These are phyloP conservation scores for Mimachlamys varia DNA, from an alignment of 2,888 invertebrate species.

Conservation along the genomic window DNA sequence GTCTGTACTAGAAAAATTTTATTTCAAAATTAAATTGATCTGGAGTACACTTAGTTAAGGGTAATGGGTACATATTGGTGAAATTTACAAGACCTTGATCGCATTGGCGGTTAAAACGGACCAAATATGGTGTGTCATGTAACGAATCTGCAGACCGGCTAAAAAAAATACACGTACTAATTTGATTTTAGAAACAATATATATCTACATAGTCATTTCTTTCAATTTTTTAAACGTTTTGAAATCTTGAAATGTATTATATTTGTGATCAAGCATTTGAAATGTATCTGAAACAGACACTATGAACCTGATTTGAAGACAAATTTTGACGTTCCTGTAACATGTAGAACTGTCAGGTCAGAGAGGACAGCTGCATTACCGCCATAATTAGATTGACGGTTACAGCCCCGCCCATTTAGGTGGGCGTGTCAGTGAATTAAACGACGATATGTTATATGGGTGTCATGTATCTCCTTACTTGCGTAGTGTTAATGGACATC, in stretches of 20 bases:
- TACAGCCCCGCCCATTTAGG: not conserved
- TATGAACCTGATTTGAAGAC: no score
- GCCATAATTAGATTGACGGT: not conserved
- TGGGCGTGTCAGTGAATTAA: not conserved
- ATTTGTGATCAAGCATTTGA: no score
- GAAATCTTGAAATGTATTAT: no score
- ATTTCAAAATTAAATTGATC: not conserved
- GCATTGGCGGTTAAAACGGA: no score
- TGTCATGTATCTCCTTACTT: not conserved
- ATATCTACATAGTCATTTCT: no score
- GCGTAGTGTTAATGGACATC: not conserved
- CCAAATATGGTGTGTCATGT: no score
- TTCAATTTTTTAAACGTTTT: no score
- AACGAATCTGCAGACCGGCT: no score
- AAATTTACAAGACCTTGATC: not conserved
- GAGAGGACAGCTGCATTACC: not conserved
- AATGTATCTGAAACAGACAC: no score
- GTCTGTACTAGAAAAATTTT: not conserved
- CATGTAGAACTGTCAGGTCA: not conserved
- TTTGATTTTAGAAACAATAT: no score
- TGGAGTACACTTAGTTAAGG: not conserved
- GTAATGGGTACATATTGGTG: not conserved
- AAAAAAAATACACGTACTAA: no score
- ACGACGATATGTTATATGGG: not conserved
- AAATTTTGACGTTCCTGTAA: no score